Percentiles rank a stretch among this genome's conserved stretches.
Conservation (phyloP, 2,113 vertebrate species). For the Cranoglanis bouderius region DNA sequence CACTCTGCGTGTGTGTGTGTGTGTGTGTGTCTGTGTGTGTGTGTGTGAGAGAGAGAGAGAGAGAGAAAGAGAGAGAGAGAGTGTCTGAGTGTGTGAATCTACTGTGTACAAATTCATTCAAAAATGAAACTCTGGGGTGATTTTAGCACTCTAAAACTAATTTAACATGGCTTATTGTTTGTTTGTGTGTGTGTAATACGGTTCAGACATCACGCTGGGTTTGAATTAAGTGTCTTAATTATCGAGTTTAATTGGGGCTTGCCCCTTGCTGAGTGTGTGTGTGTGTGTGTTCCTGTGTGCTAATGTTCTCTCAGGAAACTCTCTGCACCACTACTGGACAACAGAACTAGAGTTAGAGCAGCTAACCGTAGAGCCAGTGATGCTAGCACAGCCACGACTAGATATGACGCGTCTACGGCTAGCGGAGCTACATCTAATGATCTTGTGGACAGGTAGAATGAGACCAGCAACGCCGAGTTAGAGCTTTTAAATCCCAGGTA, state of each 20-base stretch:
- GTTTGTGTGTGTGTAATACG: constrained; percentile 19
- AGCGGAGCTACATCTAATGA: constrained; percentile 30
- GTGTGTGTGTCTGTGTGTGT: background rate
- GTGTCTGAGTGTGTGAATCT: background rate
- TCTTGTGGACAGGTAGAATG: constrained; percentile 43
- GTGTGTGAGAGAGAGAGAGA: too few species aligned
- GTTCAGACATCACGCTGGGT: constrained; percentile 38
- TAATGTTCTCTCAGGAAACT: constrained; percentile 68
- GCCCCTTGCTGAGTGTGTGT: background rate
- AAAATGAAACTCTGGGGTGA: background rate
- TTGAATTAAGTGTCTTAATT: constrained; percentile 46
- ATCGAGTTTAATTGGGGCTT: constrained; percentile 40
- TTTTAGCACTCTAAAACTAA: constrained; percentile 41
- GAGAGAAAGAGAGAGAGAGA: background rate
- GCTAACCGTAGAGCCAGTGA: constrained; percentile 50
- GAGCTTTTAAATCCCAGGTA: background rate
- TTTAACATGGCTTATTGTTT: constrained; percentile 57
- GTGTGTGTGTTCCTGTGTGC: constrained; percentile 55
- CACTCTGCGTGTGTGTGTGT: background rate
- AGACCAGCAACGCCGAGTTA: background rate
- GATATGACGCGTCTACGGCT: constrained; percentile 5
- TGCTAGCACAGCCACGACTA: constrained; percentile 23
- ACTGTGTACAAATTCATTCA: background rate
- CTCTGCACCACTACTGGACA: constrained; percentile 59
- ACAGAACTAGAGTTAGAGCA: constrained; percentile 53